Evolutionary conservation across 2,888 invertebrate species (phyloP), one percentile per base, ranked within the genome.

Genomic region (Agonopterix heracliana): DNA sequence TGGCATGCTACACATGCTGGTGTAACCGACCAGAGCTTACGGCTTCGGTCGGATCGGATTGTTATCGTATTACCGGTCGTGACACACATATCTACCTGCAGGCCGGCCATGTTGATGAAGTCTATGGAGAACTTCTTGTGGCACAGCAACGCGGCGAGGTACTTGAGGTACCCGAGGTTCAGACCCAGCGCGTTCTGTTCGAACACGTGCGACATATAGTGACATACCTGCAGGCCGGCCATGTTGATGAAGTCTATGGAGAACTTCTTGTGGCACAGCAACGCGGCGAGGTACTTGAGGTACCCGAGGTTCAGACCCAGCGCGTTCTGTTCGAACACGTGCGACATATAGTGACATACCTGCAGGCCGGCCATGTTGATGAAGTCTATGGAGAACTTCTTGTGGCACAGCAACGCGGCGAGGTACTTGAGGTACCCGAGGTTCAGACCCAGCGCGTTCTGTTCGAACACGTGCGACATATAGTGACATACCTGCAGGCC

Each of bases 371-470:
- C 94, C 73, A 93, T 92, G 51, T 95, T 92, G 46, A 99, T 94
- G 78, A 99, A 99, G 75, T 99, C 98, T 34, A 98, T 93, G 0
- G 97, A 96, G 88, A 99, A 98, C 80, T 98, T 98, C 87, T 99
- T 99, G 81, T 99, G 99, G 72, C 98, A 98, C 10, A 99, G 90
- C 54, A 99, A 81, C 0, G 98, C 96, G 0, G 98, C 96, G 13
- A 99, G 89, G 81, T 98, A 99, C 88, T 98, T 97, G 4, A 98
- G 93, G 76, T 98, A 98, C 34, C 94, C 94, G 46, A 98, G 90
- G 60, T 99, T 96, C 14, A 99, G 86, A 38, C 96, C 94, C 54
- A 99, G 89, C 0, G 97, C 98, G 77, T 95, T 95, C 69, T 97
- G 94, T 69, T 98, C 98, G 81, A 98, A 97, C 43, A 98, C 96